Percentiles rank a stretch among this genome's conserved stretches.
phyloP scores from a whole-genome alignment of 1,140 invertebrate genomes.

The Lepidotrigona ventralis region DNA sequence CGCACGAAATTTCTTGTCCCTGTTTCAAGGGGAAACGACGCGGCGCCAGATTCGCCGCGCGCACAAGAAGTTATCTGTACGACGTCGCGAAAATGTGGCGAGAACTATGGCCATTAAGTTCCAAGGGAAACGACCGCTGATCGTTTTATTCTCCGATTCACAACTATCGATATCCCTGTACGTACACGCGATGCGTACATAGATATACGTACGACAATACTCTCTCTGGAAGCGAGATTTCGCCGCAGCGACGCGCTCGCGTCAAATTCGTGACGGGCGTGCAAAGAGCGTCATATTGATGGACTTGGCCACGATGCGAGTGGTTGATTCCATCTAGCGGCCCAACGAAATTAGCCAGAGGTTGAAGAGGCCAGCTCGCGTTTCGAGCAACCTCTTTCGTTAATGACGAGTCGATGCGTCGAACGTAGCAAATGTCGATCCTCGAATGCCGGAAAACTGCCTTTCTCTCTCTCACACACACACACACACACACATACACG shows the following conservation, averaged over 20 bases:
- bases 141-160: not conserved
- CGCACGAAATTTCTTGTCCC: not conserved
- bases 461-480: not conserved
- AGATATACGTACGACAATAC: too few species aligned
- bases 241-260: constrained; percentile 27
- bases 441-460: not conserved
- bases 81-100: not conserved
- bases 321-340: constrained; percentile 9
- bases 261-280: constrained; percentile 39
- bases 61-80: not conserved
- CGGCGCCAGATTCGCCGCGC: not conserved
- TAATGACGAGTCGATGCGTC: constrained; percentile 39
- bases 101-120: not conserved
- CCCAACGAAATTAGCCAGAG: constrained; percentile 1
- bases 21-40: not conserved
- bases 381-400: constrained; percentile 2
- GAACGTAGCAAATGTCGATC: not conserved
- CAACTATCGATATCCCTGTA: not conserved
- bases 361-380: constrained; percentile 5
- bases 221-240: not conserved
- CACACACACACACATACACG: too few species aligned
- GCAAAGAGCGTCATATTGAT: constrained; percentile 54
- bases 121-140: not conserved
- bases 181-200: not conserved
- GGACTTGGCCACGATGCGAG: constrained; percentile 33